Base-by-base conservation (phyloP, 2,113 vertebrate genomes). In the Triplophysa dalaica region DNA sequence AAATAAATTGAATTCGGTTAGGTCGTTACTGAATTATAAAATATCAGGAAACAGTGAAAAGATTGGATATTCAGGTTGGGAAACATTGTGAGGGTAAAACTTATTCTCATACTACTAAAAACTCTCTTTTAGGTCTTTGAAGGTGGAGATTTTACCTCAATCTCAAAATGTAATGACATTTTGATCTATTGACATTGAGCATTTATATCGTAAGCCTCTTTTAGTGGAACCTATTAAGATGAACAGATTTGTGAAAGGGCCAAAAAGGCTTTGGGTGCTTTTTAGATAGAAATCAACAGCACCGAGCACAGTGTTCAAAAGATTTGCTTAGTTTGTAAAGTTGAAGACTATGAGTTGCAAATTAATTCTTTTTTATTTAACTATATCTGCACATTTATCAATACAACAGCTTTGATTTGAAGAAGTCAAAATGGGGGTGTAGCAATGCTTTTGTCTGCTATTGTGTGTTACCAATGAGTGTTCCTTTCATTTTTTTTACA, bases 1-100 rank as follows among this genome's bases (percentile, higher is more conserved):
- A 86, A 84, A 84, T 83, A 76, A 82, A 79, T 78, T 84, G 66
- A 67, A 84, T 84, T 81, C 50, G 76, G 66, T 70, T 50, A 63
- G 70, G 81, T 82, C 70, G 70, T 33, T 75, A 69, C 48, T 58
- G 70, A 79, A 82, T 68, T 79, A 77, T 77, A 73, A 63, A 80
- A 80, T 78, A 70, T 52, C 13, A 19, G 3, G 8, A 17, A 54
- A 29, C 16, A 17, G 17, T 26, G 11, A 1, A 56, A 58, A 21
- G 50, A 0, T 70, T 38, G 8, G 10, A 17, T 1, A 17, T 29
- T 70, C 4, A 52, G 1, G 3, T 45, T n/a, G 19, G 54, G 19
- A 38, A 77, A 69, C 21, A 81, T 21, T 77, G 43, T 41, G 50
- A 76, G 62, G 67, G 52, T 81, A 78, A 56, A 81, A 72, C 50